Base-by-base conservation (phyloP, 2,113 vertebrate genomes). In the Pteropus alecto region DNA sequence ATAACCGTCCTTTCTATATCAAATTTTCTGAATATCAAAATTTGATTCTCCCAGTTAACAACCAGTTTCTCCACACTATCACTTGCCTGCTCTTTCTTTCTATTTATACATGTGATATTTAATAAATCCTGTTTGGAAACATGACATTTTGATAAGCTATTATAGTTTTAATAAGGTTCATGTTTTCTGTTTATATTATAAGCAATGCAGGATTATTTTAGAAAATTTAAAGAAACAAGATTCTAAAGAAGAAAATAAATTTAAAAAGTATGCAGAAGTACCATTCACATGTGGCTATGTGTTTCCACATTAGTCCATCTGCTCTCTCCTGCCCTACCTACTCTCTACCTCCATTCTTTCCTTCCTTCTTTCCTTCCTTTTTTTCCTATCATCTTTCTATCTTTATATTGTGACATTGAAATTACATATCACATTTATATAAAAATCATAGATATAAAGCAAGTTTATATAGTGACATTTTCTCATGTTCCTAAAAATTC, bases 401-500 rank as follows among this genome's bases (percentile, higher is more conserved):
- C n/a, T 82, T 88, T 28, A 60, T 51, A 76, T 30, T 77, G 14
- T 60, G 48, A 38, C 71, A 68, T 19, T 92, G 35, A 92, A 81
- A 82, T 78, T 82, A 81, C 10, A 30, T 67, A 68, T 21, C 67
- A 68, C 33, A 84, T 79, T 84, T 60, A 74, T 61, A 28, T 85
- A 35, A 71, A 88, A 90, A 43, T 86, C 16, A 35, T 35, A 67
- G 41, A 54, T 77, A 93, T 51, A 71, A 96, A 71, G 51, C 54
- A 87, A 67, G 30, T 88, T 93, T 86, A 87, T 56, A 43, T 43
- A 76, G 41, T 71, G 33, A 91, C 51, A 73, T 61, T 91, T 93
- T 90, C 68, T 88, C 67, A 15, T 81, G 65, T 30, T 48, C 82
- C 71, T 94, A 78, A 94, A 92, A 78, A 35, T 63, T 48, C 43